Evolutionary conservation across 1,140 invertebrate genomes (phyloP).

Genomic region (Hormaphis cornu): DNA sequence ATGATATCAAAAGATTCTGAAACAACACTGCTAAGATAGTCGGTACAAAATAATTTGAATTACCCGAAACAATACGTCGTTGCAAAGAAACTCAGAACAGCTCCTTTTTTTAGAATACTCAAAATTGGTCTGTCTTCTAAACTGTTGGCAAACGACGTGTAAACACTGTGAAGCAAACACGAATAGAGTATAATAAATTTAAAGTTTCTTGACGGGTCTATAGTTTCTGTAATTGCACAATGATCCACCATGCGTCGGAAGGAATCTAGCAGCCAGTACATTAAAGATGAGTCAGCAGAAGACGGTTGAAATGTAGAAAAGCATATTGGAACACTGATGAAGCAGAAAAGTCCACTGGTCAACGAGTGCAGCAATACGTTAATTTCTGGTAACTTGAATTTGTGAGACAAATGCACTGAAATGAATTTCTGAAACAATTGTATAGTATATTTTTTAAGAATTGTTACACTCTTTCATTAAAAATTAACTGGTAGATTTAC

Average conservation of each 20-base stretch:
- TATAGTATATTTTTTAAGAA: neutral
- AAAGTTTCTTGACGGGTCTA: constrained; percentile 19
- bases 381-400: constrained; percentile 1
- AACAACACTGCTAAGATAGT: neutral
- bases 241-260: neutral
- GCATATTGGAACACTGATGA: constrained; percentile 24
- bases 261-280: neutral
- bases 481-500: neutral
- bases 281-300: neutral
- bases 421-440: constrained; percentile 14
- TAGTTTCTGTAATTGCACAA: neutral
- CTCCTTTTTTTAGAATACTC: constrained; percentile 5
- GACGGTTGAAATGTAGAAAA: constrained; percentile 18
- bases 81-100: constrained; percentile 5
- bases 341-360: constrained; percentile 11
- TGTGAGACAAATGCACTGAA: neutral
- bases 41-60: neutral
- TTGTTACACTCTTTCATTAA: neutral
- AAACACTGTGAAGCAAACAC: constrained; percentile 13
- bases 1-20: neutral
- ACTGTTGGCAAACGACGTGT: neutral
- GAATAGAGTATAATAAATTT: constrained; percentile 24
- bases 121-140: neutral
- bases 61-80: constrained; percentile 27
- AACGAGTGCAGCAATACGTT: neutral